These are phyloP conservation scores for Platygyra sinensis DNA, from an alignment of 64 coral and sea anemone species.

Conservation along the genomic window DNA sequence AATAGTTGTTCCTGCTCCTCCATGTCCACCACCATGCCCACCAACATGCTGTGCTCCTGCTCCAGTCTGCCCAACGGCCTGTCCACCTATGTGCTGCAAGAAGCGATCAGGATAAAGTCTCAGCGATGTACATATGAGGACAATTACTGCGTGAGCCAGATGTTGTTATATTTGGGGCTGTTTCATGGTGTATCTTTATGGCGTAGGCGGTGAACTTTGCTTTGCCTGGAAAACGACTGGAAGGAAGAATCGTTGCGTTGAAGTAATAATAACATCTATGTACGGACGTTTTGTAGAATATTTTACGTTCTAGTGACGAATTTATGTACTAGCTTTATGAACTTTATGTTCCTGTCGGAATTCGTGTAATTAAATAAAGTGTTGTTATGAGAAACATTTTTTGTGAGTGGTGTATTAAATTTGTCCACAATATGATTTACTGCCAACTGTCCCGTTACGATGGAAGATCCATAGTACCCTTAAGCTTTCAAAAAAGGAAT, in stretches of 20 bases:
- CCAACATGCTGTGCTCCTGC: slow-evolving; percentile 39
- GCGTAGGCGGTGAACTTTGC: slow-evolving; percentile 26
- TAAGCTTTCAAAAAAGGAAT: too few species aligned
- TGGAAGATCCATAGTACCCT: too few species aligned
- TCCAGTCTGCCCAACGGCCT: slow-evolving; percentile 41
- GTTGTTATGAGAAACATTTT: slow-evolving; percentile 5
- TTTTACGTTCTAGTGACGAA: slow-evolving; percentile 46
- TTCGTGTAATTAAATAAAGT: slow-evolving; percentile 38
- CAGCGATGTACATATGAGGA: slow-evolving; percentile 28
- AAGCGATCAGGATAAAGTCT: slow-evolving; percentile 69
- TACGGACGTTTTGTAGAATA: slow-evolving; percentile 57
- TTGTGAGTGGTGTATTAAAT: slow-evolving; percentile 1
- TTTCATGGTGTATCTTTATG: slow-evolving; percentile 41
- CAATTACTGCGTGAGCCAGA: not conserved
- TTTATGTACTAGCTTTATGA: slow-evolving; percentile 32
- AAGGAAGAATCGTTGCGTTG: slow-evolving; percentile 27
- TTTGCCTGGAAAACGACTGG: slow-evolving; percentile 27
- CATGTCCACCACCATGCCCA: slow-evolving; percentile 32
- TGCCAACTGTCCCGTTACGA: too few species aligned
- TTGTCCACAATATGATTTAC: not conserved
- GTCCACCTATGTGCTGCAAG: slow-evolving; percentile 77
- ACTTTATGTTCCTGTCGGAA: slow-evolving; percentile 31
- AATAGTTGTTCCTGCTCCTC: slow-evolving; percentile 21
- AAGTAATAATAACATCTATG: slow-evolving; percentile 43
- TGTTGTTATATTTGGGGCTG: slow-evolving; percentile 23